These are phyloP conservation scores for Andrena trimmerana DNA, from an alignment of 2,888 invertebrate species.

Conservation along the genomic window DNA sequence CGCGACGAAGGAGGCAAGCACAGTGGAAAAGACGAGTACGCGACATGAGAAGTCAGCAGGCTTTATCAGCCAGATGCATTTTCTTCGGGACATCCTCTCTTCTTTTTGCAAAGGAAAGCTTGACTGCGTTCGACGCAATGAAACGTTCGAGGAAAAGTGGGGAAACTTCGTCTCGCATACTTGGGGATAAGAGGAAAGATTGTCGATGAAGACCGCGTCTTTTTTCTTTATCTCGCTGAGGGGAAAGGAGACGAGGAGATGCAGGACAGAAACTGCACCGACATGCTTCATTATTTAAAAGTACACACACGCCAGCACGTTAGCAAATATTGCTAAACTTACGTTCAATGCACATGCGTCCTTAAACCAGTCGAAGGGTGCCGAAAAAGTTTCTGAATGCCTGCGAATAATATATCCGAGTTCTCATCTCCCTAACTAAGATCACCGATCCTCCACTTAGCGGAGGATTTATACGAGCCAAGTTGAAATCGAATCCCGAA, in stretches of 20 bases:
- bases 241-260: not conserved
- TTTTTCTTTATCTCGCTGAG: constrained; percentile 59
- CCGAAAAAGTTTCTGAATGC: constrained; percentile 61
- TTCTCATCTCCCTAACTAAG: constrained; percentile 68
- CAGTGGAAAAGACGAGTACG: constrained; percentile 60
- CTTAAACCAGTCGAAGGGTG: not conserved
- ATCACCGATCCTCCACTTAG: constrained; percentile 67
- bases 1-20: constrained; percentile 41
- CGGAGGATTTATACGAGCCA: constrained; percentile 69
- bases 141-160: not conserved
- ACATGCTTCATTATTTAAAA: constrained; percentile 63
- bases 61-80: constrained; percentile 67
- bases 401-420: constrained; percentile 19
- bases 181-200: constrained; percentile 55
- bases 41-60: constrained; percentile 43
- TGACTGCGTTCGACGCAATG: constrained; percentile 44
- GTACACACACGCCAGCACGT: too few relatives aligned
- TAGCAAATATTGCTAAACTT: not conserved
- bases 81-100: constrained; percentile 46
- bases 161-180: constrained; percentile 42
- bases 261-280: constrained; percentile 3
- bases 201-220: constrained; percentile 52
- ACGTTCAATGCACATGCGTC: not conserved
- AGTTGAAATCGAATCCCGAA: constrained; percentile 73
- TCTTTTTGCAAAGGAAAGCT: constrained; percentile 39